Evolutionary conservation across 2,113 vertebrate species (phyloP).

Genomic region (Chionomys nivalis): DNA sequence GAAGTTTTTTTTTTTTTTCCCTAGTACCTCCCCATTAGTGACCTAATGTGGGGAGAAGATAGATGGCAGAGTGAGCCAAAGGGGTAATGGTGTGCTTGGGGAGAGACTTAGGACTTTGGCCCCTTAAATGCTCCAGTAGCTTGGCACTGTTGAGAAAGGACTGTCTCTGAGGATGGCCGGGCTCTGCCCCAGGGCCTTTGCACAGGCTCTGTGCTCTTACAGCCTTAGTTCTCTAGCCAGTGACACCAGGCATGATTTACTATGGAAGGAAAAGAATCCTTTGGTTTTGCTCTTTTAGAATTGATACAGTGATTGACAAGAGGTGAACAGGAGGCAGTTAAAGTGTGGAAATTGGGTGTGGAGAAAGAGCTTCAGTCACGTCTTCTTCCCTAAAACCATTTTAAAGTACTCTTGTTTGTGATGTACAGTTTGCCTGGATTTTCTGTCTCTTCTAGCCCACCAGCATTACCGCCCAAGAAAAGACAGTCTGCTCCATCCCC

Average conservation of each 20-base stretch:
- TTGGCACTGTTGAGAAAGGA: not conserved
- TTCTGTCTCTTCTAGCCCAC: conserved; percentile 88
- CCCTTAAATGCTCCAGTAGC: not conserved
- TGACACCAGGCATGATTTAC: not conserved
- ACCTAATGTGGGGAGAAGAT: not conserved
- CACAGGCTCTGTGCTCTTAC: not conserved
- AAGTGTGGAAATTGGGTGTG: not conserved
- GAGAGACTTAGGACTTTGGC: not conserved
- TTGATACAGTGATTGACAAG: not conserved
- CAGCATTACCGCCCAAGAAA: conserved; percentile 97
- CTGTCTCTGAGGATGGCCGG: accelerated
- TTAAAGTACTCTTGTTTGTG: not conserved
- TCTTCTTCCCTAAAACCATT: accelerated
- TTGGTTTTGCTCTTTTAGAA: not conserved
- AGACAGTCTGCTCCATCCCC: conserved; percentile 96
- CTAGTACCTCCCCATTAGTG: not conserved
- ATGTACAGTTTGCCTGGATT: not conserved
- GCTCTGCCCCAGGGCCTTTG: not conserved
- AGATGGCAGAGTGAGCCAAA: not conserved
- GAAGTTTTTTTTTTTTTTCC: not conserved
- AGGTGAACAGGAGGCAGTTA: not conserved
- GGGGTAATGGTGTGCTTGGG: not conserved
- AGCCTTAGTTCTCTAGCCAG: not conserved
- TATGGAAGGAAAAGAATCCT: not conserved
- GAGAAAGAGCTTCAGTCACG: not conserved